Evolutionary conservation across 2,797 vertebrate genomes (phyloP), one percentile per base, ranked within the genome.

Genomic region (Pangasius djambal): DNA sequence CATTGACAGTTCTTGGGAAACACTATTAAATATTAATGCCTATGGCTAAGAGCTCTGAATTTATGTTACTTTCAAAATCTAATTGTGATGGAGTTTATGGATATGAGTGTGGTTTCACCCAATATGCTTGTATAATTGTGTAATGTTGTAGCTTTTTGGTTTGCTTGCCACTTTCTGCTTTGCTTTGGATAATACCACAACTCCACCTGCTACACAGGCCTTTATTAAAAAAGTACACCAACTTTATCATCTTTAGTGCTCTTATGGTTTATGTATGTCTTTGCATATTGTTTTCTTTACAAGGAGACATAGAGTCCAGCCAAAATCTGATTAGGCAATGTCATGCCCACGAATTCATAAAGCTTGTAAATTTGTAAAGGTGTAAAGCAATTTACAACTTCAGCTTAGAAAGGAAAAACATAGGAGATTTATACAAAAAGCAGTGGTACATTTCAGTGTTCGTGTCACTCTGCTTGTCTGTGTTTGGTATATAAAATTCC

Each of bases 21-120:
- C 83, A 81, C 52, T 89, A 86, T 90, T 89, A 90, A 87, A 88
- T 87, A 88, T 92, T 90, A 87, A 87, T 48, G 89, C 85, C 82
- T 79, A n/a, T 52, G 81, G 65, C 59, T 88, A 83, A 55, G 31
- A 82, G 86, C 85, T 70, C 34, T 52, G 65, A 65, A 40, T 72
- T 52, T 78, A 50, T 84, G 88, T 75, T 65, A 9, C 57, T 88
- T 74, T 44, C 65, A 52, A 77, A 85, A 86, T 90, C 81, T 83
- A 86, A 78, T 88, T 48, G 55, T 69, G 65, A 85, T 52, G 6
- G 20, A 48, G 63, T 52, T 83, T 86, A 81, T 74, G 69, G 75
- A 90, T 31, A 20, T 20, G 55, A 25, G 5, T 37, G 28, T 28
- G 75, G 57, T 83, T 87, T 79, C 25, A 12, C 37, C 83, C 86